Base-by-base conservation (phyloP, 2,888 invertebrate genomes). In the Tigriopus californicus region DNA sequence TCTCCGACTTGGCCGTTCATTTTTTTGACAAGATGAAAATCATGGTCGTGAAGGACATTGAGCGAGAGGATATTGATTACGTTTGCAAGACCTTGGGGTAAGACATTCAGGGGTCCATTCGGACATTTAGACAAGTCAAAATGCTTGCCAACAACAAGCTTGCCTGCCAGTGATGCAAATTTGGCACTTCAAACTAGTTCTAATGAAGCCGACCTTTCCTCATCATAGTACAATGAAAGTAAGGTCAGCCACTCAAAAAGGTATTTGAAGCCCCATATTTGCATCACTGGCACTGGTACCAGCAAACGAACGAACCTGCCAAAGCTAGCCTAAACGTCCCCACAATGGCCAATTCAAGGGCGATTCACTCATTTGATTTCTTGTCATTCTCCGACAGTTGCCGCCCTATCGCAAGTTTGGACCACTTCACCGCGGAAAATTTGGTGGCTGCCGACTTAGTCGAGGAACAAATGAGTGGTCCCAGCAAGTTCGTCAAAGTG, bases 1-100 rank as follows among this genome's bases (percentile, higher is more conserved):
- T 98, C 20, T 94, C 88, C 65, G 97, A 99, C 72, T 75, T 98
- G 67, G 97, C 97, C 1, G 78, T 97, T 65, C 98, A 99, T 71
- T 98, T 97, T 75, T 76, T 99, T 65, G 94, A 95, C 69, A 98
- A 98, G 76, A 90, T 97, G 71, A 99, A 99, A 72, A 91, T 94
- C 59, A 85, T 98, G 83, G 95, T 97, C 1, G 81, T 98, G 57
- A 95, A 92, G 72, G 97, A 99, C 69, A 80, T 99, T 60, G 98
- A 99, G 72, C 80, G 98, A 58, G 97, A 97, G 71, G 97, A 99
- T 67, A 87, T 99, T 65, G 91, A 97, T 68, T 97, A 94, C 72
- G 83, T 98, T 20, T 94, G 92, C 74, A 95, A 92, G 61, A 61
- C 63, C 13, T 62, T 64, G 13, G 63, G 73, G 76, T 76, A 66